These are phyloP conservation scores for Dinoponera quadriceps DNA, from an alignment of 1,140 invertebrate genomes.

Conservation along the genomic window DNA sequence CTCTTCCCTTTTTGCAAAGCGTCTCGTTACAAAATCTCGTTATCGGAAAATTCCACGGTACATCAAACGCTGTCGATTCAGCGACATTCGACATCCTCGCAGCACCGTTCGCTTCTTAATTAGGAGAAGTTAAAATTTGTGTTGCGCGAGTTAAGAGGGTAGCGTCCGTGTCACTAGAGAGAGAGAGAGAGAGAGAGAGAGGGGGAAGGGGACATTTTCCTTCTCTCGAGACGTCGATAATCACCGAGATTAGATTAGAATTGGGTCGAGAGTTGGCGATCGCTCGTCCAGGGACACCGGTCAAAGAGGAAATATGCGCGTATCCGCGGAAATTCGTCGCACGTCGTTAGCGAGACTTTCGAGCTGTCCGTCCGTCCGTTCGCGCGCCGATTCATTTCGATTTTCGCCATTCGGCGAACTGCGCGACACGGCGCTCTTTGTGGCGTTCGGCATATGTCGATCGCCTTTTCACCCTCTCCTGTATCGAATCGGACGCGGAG, in stretches of 20 bases:
- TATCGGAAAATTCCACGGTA: neutral
- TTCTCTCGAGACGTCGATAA: neutral
- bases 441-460: neutral
- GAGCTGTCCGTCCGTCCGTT: neutral
- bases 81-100: neutral
- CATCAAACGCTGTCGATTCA: neutral
- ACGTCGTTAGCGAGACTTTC: neutral
- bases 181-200: no score
- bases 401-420: neutral
- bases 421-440: neutral
- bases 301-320: neutral
- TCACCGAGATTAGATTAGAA: slow-evolving; percentile 2
- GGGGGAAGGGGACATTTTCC: no score
- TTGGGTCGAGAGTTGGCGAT: neutral
- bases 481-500: slow-evolving; percentile 40
- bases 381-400: slow-evolving; percentile 6
- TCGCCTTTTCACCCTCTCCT: neutral
- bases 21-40: neutral
- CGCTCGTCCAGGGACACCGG: neutral
- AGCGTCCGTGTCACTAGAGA: neutral
- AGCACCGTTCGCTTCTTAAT: neutral
- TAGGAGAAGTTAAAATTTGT: slow-evolving; percentile 1
- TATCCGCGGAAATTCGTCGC: neutral
- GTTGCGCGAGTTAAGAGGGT: neutral
- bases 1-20: neutral